Evolutionary conservation across 2,888 invertebrate genomes (phyloP), one percentile per base, ranked within the genome.

Genomic region (Caenorhabditis plicata): DNA sequence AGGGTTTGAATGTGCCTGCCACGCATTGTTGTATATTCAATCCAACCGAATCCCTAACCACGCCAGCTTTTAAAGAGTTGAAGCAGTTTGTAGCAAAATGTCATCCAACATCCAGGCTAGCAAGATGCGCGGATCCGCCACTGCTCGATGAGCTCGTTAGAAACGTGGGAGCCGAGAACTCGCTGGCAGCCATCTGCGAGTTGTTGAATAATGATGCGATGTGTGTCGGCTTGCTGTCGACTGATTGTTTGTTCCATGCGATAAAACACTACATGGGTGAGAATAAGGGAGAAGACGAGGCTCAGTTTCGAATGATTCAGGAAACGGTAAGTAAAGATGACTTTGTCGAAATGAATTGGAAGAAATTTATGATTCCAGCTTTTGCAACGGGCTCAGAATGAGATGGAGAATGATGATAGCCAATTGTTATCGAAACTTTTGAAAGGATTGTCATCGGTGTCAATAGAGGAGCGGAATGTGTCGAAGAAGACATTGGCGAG

Each of bases 171-270:
- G 52, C 58, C 5, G 25, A 53, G 15, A 49, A 42, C n/a, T 39
- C 52, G 5, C 20, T 58, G 9, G 29, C 22, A n/a, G 58, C 58
- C 1, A 36, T 58, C 3, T 29, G 42, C 7, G 58, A 58, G 15
- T 53, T 58, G 58, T 25, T 58, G 5, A 4, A 36, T 0, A 29
- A 27, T 13, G 58, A 58, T 22, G 1, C 48, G 1, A 33, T 49
- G 4, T 36, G 44, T 9, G 52, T 41, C 2, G 19, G 20, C 2
- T 17, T 35, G 9, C 35, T 58, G 2, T 29, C 52, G 1, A 20
- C 58, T 3, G 53, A 58, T 27, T 49, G 58, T 15, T 15, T 53
- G 3, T 58, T 58, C 17, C 53, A 53, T 31, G 41, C 58, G 3
- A 27, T 58, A 1, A 38, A 53, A 40, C 49, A 45, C 19, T 51